Evolutionary conservation across 2,888 invertebrate genomes (phyloP).

Genomic region (Erebia epiphron): DNA sequence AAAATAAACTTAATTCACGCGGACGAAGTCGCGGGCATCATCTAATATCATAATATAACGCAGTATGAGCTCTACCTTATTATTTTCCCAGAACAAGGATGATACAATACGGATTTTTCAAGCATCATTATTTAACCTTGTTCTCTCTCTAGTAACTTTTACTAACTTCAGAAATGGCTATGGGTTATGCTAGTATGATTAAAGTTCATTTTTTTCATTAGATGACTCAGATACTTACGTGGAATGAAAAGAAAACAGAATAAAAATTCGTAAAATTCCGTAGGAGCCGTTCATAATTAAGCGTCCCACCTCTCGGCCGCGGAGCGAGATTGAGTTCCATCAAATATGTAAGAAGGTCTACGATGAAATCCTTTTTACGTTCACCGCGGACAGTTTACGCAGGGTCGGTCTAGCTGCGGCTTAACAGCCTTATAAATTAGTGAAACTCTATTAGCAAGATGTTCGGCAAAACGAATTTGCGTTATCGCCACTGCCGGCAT

Average conservation of each 20-base stretch:
- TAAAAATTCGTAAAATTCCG: slow-evolving; percentile 62
- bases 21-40: too few species aligned
- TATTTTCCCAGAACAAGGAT: too few species aligned
- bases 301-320: slow-evolving; percentile 58
- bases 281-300: slow-evolving; percentile 69
- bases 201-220: neutral
- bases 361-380: slow-evolving; percentile 77
- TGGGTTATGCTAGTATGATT: too few species aligned
- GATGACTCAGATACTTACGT: slow-evolving; percentile 3
- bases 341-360: slow-evolving; percentile 74
- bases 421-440: slow-evolving; percentile 82
- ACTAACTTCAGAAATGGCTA: too few species aligned
- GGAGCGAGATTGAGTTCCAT: slow-evolving; percentile 65
- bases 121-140: neutral
- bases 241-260: slow-evolving; percentile 27
- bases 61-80: too few species aligned
- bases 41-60: too few species aligned
- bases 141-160: neutral
- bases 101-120: neutral
- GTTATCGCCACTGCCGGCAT: slow-evolving; percentile 76
- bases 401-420: slow-evolving; percentile 58
- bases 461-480: slow-evolving; percentile 81
- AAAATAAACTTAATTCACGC: too few species aligned
- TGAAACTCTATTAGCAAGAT: slow-evolving; percentile 83
- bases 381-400: slow-evolving; percentile 72